Evolutionary conservation across 35 echinoderm and acorn worm genomes (phyloP).

Genomic region (Heliocidaris erythrogramma): DNA sequence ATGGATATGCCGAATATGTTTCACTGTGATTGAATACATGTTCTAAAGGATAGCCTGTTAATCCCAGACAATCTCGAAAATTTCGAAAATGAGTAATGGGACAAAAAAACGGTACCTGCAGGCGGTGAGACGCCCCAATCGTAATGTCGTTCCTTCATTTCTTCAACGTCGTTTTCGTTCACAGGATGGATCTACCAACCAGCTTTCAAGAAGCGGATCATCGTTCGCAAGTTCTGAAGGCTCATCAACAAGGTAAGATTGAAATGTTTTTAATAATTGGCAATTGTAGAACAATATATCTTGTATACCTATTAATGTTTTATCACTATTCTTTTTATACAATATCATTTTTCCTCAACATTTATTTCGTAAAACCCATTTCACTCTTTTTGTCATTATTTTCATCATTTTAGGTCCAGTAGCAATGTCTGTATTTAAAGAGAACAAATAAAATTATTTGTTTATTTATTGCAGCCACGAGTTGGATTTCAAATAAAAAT

Average conservation of each 20-base stretch:
- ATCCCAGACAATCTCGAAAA: neutral
- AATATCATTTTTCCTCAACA: neutral
- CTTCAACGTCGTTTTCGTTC: conserved; percentile 34
- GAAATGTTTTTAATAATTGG: neutral
- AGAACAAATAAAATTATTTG: too few relatives aligned
- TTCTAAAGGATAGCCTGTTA: neutral
- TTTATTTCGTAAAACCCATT: too few relatives aligned
- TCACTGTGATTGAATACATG: neutral
- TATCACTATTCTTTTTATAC: neutral
- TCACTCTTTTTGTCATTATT: too few relatives aligned
- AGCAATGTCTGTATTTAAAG: too few relatives aligned
- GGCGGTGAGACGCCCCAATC: neutral
- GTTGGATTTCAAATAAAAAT: too few relatives aligned
- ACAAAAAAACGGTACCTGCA: neutral
- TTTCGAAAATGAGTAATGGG: neutral
- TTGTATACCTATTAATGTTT: neutral
- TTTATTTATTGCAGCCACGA: too few relatives aligned
- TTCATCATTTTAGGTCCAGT: too few relatives aligned
- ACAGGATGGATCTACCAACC: conserved; percentile 29
- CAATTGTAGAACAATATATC: neutral
- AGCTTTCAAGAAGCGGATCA: conserved; percentile 30
- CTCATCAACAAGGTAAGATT: conserved; percentile 9
- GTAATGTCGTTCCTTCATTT: neutral
- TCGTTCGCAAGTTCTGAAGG: conserved; percentile 21
- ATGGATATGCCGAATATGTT: neutral